Evolutionary conservation across 64 coral and sea anemone genomes (phyloP).

Genomic region (Montipora foliosa): DNA sequence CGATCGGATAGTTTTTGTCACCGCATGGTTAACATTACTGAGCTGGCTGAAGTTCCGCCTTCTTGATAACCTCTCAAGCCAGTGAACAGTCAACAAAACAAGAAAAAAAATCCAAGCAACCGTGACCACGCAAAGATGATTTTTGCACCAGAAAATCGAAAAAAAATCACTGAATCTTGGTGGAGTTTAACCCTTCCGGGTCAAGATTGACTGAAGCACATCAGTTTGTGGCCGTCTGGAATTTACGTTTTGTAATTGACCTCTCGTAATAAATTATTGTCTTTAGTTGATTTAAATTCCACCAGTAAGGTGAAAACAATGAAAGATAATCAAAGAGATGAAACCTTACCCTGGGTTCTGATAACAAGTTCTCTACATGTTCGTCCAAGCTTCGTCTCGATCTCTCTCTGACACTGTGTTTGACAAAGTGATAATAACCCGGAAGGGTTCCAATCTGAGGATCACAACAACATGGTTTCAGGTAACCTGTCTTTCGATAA

Average conservation of each 20-base stretch:
- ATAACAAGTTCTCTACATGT: slow-evolving; percentile 72
- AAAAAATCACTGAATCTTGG: neutral
- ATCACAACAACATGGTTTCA: slow-evolving; percentile 4
- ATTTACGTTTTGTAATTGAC: neutral
- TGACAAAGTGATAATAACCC: slow-evolving; percentile 87
- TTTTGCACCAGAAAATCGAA: neutral
- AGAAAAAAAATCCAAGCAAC: neutral
- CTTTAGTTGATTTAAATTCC: slow-evolving; percentile 9
- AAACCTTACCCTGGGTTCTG: slow-evolving; percentile 74
- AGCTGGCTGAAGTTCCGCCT: slow-evolving; percentile 7
- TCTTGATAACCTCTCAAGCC: neutral
- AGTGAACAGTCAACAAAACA: slow-evolving; percentile 21
- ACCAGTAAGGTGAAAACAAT: slow-evolving; percentile 24
- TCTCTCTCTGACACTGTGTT: slow-evolving; percentile 39
- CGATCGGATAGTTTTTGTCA: slow-evolving; percentile 20
- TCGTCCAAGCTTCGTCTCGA: slow-evolving; percentile 58
- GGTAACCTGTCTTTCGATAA: slow-evolving; percentile 16
- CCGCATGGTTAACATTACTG: neutral
- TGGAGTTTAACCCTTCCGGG: neutral
- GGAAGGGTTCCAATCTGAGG: slow-evolving; percentile 84
- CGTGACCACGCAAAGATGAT: neutral
- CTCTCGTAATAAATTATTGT: neutral
- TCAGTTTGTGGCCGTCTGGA: neutral
- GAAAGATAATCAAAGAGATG: neutral
- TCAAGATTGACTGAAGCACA: neutral